A percentile compares a stretch with the other conserved stretches of the same genome.
Conservation (phyloP, 2,888 invertebrate genomes). For the Gryllus longicercus region DNA sequence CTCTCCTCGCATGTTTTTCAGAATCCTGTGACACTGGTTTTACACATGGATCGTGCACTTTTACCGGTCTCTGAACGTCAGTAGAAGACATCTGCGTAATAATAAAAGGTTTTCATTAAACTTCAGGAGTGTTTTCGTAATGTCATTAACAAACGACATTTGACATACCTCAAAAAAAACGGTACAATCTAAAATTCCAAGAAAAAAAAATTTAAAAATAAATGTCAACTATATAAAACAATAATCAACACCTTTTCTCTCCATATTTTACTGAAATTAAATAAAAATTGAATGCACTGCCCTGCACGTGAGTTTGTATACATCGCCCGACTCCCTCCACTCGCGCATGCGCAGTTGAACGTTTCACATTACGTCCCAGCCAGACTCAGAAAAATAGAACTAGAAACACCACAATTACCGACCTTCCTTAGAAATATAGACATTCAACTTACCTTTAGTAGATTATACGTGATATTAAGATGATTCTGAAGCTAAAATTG, state of each 20-base stretch:
- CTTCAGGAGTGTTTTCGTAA: too few species aligned
- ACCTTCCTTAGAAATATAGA: too few species aligned
- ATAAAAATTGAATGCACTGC: not conserved
- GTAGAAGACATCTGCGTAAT: conserved; percentile 48
- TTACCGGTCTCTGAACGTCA: conserved; percentile 48
- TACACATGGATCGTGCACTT: conserved; percentile 41
- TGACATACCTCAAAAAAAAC: not conserved
- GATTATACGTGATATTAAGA: too few species aligned
- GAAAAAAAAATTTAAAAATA: not conserved
- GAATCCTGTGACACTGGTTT: conserved; percentile 28
- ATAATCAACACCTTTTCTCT: not conserved
- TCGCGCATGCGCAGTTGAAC: conserved; percentile 37
- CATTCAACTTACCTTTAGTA: conserved; percentile 22
- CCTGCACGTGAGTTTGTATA: conserved; percentile 39
- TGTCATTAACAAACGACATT: too few species aligned
- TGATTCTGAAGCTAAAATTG: not conserved
- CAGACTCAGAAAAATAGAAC: conserved; percentile 27
- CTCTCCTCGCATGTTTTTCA: conserved; percentile 29
- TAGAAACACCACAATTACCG: too few species aligned
- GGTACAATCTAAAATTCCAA: not conserved
- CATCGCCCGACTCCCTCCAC: conserved; percentile 29
- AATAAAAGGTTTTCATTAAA: not conserved
- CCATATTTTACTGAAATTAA: not conserved
- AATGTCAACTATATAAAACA: not conserved
- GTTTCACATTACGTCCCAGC: conserved; percentile 24